phyloP scores from a whole-genome alignment of 2,888 invertebrate genomes.

The Buathra laborator region DNA sequence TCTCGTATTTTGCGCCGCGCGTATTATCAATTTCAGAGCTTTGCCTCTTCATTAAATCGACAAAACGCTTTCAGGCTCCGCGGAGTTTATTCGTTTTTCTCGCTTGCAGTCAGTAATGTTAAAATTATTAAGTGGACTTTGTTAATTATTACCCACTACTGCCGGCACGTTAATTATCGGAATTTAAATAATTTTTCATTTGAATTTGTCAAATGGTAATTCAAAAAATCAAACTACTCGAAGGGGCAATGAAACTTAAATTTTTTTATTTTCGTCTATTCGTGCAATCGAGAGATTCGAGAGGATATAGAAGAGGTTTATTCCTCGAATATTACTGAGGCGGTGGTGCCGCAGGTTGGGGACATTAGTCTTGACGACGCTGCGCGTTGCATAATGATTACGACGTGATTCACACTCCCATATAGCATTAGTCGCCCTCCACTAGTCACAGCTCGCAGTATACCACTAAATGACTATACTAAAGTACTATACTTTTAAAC shows the following conservation, averaged over 20 bases:
- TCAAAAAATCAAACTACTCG: neutral
- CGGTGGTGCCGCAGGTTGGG: neutral
- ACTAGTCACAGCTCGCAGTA: constrained; percentile 54
- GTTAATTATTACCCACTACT: too few relatives aligned
- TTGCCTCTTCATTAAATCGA: neutral
- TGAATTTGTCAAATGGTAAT: neutral
- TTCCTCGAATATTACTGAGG: neutral
- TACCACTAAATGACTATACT: constrained; percentile 12
- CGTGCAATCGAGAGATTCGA: too few relatives aligned
- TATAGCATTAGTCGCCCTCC: constrained; percentile 55
- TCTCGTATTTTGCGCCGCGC: neutral
- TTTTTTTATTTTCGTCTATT: neutral
- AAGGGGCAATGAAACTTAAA: neutral
- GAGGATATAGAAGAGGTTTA: neutral
- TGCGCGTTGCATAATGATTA: constrained; percentile 65
- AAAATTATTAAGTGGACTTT: too few relatives aligned
- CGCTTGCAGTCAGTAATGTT: too few relatives aligned
- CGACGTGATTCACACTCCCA: constrained; percentile 57
- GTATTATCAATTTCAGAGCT: neutral
- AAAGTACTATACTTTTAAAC: constrained; percentile 23
- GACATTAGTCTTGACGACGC: constrained; percentile 35
- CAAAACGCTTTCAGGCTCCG: neutral
- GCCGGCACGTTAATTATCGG: neutral
- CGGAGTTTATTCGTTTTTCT: too few relatives aligned
- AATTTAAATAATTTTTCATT: neutral